These are phyloP conservation scores for Tinea pellionella DNA, from an alignment of 2,888 invertebrate species.

Conservation along the genomic window DNA sequence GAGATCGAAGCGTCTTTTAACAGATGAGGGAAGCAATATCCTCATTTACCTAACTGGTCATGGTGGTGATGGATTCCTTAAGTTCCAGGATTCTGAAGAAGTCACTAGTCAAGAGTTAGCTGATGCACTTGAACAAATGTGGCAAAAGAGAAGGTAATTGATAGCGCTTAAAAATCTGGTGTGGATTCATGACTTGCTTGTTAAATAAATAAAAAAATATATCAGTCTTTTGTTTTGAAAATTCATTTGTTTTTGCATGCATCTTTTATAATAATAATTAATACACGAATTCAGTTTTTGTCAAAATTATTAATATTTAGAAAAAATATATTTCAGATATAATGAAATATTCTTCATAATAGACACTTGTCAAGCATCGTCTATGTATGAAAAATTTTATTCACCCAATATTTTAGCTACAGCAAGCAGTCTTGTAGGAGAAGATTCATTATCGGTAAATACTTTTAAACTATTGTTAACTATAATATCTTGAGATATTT, in stretches of 20 bases:
- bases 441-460: slow-evolving; percentile 94
- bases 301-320: no score
- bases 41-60: slow-evolving; percentile 96
- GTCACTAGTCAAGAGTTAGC: slow-evolving; percentile 98
- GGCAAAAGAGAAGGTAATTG: slow-evolving; percentile 91
- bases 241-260: no score
- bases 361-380: slow-evolving; percentile 99
- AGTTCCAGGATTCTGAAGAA: slow-evolving; percentile 99
- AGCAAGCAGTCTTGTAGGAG: slow-evolving; percentile 97
- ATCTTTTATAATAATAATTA: no score
- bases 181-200: no score
- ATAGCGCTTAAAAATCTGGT: no score
- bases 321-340: slow-evolving; percentile 84
- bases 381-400: slow-evolving; percentile 97
- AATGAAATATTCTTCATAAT: slow-evolving; percentile 99
- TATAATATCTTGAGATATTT: no score
- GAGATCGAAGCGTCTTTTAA: slow-evolving; percentile 91
- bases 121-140: slow-evolving; percentile 99
- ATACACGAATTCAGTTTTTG: no score
- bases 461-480: slow-evolving; percentile 2
- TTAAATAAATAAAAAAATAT: no score
- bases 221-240: no score
- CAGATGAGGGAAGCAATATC: slow-evolving; percentile 97
- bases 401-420: slow-evolving; percentile 98
- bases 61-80: slow-evolving; percentile 98